Percentiles rank a stretch among this genome's conserved stretches.
Conservation (phyloP, 1,140 invertebrate species). For the Hermetia illucens region DNA sequence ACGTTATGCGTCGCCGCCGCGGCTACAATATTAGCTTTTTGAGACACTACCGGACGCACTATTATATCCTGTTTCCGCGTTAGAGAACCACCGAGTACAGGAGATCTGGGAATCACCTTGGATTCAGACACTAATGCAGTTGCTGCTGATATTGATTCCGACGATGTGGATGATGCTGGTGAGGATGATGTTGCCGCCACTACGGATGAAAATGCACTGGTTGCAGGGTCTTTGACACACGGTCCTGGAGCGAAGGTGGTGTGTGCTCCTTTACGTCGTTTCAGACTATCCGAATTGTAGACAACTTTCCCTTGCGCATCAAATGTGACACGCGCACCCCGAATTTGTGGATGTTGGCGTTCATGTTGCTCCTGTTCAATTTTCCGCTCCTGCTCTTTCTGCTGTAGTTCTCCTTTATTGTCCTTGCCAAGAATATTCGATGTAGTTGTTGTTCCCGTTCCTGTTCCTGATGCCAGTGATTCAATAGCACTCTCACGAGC, state of each 20-base stretch:
- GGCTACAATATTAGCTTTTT: no score
- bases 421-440: constrained; percentile 23
- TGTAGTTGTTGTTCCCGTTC: constrained; percentile 31
- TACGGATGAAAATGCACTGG: constrained; percentile 16
- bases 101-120: no score
- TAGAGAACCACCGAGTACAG: no score
- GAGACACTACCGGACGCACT: background rate
- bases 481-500: no score
- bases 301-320: constrained; percentile 82
- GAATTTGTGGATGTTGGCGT: no score
- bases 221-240: constrained; percentile 49
- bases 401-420: constrained; percentile 16
- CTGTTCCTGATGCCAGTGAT: no score
- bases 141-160: background rate
- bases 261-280: constrained; percentile 62
- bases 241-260: constrained; percentile 74
- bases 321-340: constrained; percentile 66
- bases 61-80: no score
- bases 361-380: constrained; percentile 10
- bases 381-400: constrained; percentile 10
- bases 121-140: no score
- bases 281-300: constrained; percentile 76
- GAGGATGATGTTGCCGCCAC: constrained; percentile 2
- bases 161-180: background rate
- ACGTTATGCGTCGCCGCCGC: no score